Percentiles rank a stretch among this genome's conserved stretches.
Conservation (phyloP, 1,140 invertebrate species). For the Oppia nitens region DNA sequence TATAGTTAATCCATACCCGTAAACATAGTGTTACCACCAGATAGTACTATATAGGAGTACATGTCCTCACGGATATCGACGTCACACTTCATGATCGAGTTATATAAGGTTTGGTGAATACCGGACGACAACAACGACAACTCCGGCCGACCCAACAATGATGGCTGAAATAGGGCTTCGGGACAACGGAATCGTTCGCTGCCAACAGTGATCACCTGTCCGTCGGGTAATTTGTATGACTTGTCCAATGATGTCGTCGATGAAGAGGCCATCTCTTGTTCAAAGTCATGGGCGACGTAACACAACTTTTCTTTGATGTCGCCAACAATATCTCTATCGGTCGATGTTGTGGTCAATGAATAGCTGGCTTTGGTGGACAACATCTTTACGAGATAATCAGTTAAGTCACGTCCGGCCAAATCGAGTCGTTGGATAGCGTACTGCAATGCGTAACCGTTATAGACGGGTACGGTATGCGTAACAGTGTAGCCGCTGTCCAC, state of each 20-base stretch:
- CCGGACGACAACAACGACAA: slow-evolving; percentile 31
- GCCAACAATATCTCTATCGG: slow-evolving; percentile 35
- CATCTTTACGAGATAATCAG: no score
- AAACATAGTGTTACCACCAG: slow-evolving; percentile 39
- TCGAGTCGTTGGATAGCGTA: slow-evolving; percentile 71
- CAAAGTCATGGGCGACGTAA: slow-evolving; percentile 60
- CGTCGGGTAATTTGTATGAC: no score
- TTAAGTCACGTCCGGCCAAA: no score
- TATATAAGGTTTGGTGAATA: slow-evolving; percentile 38
- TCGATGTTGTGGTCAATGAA: no score
- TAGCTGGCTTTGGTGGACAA: no score
- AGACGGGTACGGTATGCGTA: slow-evolving; percentile 39
- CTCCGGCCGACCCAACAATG: slow-evolving; percentile 30
- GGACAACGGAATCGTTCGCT: no score
- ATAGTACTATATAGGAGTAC: slow-evolving; percentile 36
- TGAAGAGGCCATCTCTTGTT: slow-evolving; percentile 84
- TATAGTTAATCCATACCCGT: no score
- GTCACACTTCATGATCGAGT: slow-evolving; percentile 36
- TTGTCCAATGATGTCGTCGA: slow-evolving; percentile 32
- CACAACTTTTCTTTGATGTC: no score
- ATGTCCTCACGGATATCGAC: no score
- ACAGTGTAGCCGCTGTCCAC: slow-evolving; percentile 39
- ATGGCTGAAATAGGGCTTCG: no score
- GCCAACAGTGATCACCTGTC: no score
- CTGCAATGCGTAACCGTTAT: slow-evolving; percentile 59